Conservation (phyloP, 2,888 invertebrate species). For the Machimus rusticus region DNA sequence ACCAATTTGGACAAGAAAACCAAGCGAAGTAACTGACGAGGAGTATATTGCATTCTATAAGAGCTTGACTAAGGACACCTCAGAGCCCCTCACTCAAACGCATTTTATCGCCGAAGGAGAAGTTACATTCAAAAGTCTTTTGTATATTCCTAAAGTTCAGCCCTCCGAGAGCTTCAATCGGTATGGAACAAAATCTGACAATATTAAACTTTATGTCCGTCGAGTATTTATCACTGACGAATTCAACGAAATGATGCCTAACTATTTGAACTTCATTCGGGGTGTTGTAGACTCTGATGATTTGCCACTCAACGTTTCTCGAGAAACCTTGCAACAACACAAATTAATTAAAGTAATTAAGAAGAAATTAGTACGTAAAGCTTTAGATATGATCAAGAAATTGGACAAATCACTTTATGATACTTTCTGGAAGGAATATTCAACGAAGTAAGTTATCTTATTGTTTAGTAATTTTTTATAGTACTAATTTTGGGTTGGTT, state of each 20-base stretch:
- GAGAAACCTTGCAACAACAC: constrained; percentile 98
- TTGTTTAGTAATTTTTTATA: not conserved
- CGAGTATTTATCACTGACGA: constrained; percentile 99
- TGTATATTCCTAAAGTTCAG: constrained; percentile 91
- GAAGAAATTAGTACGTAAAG: constrained; percentile 97
- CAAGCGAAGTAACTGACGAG: constrained; percentile 80
- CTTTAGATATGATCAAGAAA: constrained; percentile 97
- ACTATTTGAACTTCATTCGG: constrained; percentile 92
- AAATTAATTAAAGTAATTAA: constrained; percentile 99
- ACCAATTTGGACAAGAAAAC: constrained; percentile 98
- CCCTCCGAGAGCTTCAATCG: constrained; percentile 94
- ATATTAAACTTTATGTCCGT: constrained; percentile 96
- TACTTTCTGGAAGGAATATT: constrained; percentile 98
- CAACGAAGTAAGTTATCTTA: constrained; percentile 80
- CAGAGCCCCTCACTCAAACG: constrained; percentile 79
- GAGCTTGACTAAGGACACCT: constrained; percentile 87
- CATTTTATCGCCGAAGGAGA: constrained; percentile 99
- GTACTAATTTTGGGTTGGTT: constrained; percentile 36
- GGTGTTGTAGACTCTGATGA: constrained; percentile 99
- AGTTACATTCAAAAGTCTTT: constrained; percentile 96
- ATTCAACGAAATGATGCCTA: constrained; percentile 99
- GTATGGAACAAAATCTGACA: constrained; percentile 93
- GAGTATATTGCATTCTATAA: constrained; percentile 98
- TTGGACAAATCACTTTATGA: constrained; percentile 87
- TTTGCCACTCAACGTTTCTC: constrained; percentile 95